Conservation (phyloP, 2,888 invertebrate species). For the Pristionchus fissidentatus region DNA sequence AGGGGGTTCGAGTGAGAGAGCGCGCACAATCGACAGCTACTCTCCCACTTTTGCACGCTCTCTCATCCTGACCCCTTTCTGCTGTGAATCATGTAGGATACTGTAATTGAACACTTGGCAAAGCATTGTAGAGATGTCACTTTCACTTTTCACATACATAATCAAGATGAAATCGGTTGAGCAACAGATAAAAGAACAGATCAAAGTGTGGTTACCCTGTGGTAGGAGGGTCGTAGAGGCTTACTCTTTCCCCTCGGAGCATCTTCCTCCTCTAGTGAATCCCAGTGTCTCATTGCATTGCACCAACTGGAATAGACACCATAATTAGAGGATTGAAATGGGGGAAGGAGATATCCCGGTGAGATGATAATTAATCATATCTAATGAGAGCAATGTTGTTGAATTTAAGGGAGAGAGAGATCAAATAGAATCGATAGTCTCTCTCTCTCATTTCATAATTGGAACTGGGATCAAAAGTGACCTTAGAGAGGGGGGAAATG, state of each 20-base stretch:
- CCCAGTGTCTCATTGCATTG: slow-evolving; percentile 37
- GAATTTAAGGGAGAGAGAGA: background rate
- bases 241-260: background rate
- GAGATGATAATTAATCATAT: slow-evolving; percentile 18
- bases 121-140: too few species aligned
- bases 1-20: too few species aligned
- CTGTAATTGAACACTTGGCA: too few species aligned
- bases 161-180: too few species aligned
- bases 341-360: background rate
- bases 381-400: background rate
- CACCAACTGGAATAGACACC: slow-evolving; percentile 7
- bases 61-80: too few species aligned
- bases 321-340: slow-evolving; percentile 10
- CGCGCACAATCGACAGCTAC: too few species aligned
- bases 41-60: too few species aligned
- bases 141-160: too few species aligned
- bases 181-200: background rate
- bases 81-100: too few species aligned
- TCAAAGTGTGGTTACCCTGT: background rate
- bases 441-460: background rate
- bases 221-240: background rate
- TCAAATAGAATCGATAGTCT: slow-evolving; percentile 6
- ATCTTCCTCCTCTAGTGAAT: slow-evolving; percentile 38
- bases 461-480: slow-evolving; percentile 8
- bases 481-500: background rate